Evolutionary conservation across 2,888 invertebrate species (phyloP), one percentile per base, ranked within the genome.

Genomic region (Himalopsyche kuldschensis): DNA sequence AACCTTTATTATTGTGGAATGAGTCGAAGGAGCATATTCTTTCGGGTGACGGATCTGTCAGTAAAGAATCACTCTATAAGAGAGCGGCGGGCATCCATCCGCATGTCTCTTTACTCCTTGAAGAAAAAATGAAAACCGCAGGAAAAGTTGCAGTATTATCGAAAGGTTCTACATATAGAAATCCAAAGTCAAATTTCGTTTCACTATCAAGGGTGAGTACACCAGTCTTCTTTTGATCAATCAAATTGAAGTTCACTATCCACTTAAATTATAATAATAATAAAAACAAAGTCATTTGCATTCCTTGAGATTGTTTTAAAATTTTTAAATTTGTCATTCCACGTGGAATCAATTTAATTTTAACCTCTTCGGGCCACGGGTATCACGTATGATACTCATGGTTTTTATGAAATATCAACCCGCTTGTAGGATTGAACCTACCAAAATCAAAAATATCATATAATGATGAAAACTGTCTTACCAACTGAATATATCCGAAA

Each of bases 121-220:
- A 89, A 5, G 86, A 89, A 87, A 91, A 89, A 87, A 90, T 88
- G 63, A 87, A 86, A 84, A 91, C 89, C 75, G 91, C 88, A 55
- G 89, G 88, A 79, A 89, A 78, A 87, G 89, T 90, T 75, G 87
- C 88, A n/a, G 91, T 92, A 82, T 91, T 93, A 81, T 90, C 91
- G 1, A 90, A 92, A 86, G 92, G 91, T 41, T 91, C 93, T 76
- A 93, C 93, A 6, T 93, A 92, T 78, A 91, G 94, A 80, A 93
- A 94, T 0, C 89, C 89, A 10, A 89, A 91, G 78, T 90, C 92
- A 0, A 88, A 91, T 0, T 94, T 93, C 87, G 88, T 89, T 69
- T 90, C 88, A 84, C 91, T 94, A 87, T 89, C 91, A 0, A 92
- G 92, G 90, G 94, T 94, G 89, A 89, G 88, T 85, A 75, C 35